Evolutionary conservation across 2,113 vertebrate species (phyloP).

Genomic region (Sylvietta virens): DNA sequence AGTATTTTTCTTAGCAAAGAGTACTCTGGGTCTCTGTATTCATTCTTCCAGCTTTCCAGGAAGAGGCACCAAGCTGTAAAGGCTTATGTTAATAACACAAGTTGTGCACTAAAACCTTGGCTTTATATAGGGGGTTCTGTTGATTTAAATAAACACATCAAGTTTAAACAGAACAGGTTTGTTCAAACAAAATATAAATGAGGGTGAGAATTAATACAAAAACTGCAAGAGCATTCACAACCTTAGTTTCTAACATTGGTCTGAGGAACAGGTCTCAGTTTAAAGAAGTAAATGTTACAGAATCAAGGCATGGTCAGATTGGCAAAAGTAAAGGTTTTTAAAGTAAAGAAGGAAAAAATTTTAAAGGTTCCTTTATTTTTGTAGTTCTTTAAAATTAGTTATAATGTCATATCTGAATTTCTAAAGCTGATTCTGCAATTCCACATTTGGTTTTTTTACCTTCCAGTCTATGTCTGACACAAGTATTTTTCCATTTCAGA

Average conservation of each 20-base stretch:
- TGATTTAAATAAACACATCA: neutral
- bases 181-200: neutral
- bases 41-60: neutral
- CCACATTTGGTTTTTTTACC: neutral
- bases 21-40: neutral
- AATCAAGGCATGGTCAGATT: neutral
- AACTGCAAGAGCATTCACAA: neutral
- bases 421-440: neutral
- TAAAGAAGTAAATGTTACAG: neutral
- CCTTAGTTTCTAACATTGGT: neutral
- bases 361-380: neutral
- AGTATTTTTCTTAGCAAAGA: neutral
- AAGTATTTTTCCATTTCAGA: slow-evolving; percentile 74
- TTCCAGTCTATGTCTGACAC: neutral
- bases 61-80: neutral
- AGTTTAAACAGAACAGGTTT: neutral
- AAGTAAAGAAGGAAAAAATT: neutral
- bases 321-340: neutral
- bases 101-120: neutral
- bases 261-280: neutral
- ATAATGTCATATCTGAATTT: neutral
- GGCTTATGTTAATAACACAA: neutral
- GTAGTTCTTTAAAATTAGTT: neutral
- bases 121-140: neutral
- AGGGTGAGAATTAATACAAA: neutral